Percentiles rank a stretch among this genome's conserved stretches.
These are phyloP conservation scores for Fragum whitleyi DNA, from an alignment of 2,888 invertebrate genomes.

Conservation along the genomic window DNA sequence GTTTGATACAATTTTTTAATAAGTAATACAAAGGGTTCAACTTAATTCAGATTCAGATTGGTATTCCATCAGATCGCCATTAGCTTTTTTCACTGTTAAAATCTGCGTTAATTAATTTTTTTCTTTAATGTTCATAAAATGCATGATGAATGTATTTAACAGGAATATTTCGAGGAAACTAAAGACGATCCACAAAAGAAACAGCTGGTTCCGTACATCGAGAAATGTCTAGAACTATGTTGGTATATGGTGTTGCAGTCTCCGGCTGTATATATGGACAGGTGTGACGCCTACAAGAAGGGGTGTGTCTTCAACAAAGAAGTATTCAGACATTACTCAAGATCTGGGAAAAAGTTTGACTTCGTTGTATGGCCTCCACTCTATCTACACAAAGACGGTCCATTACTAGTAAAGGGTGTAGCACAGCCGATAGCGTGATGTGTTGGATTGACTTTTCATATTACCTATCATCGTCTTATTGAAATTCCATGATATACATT, in stretches of 20 bases:
- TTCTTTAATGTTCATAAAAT: no score
- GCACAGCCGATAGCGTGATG: slow-evolving; percentile 3
- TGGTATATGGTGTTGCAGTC: slow-evolving; percentile 27
- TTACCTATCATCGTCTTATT: not conserved
- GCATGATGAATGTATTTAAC: no score
- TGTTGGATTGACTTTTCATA: no score
- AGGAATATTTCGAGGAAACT: slow-evolving; percentile 6
- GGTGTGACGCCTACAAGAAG: not conserved
- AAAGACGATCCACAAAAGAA: no score
- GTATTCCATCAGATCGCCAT: no score
- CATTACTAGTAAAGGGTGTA: slow-evolving; percentile 5
- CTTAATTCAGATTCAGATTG: no score
- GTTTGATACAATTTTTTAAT: no score
- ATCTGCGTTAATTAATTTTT: no score
- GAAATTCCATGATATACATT: not conserved
- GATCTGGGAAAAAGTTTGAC: not conserved
- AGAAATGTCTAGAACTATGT: slow-evolving; percentile 46
- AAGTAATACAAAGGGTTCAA: no score
- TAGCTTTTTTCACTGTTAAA: no score
- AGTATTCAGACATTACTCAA: not conserved
- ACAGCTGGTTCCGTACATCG: slow-evolving; percentile 32
- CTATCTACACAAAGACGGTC: slow-evolving; percentile 6
- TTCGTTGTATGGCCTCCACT: slow-evolving; percentile 17
- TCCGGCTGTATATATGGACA: slow-evolving; percentile 3
- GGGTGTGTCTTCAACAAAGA: not conserved